Conservation (phyloP, 2,113 vertebrate species). For the Aptenodytes patagonicus region DNA sequence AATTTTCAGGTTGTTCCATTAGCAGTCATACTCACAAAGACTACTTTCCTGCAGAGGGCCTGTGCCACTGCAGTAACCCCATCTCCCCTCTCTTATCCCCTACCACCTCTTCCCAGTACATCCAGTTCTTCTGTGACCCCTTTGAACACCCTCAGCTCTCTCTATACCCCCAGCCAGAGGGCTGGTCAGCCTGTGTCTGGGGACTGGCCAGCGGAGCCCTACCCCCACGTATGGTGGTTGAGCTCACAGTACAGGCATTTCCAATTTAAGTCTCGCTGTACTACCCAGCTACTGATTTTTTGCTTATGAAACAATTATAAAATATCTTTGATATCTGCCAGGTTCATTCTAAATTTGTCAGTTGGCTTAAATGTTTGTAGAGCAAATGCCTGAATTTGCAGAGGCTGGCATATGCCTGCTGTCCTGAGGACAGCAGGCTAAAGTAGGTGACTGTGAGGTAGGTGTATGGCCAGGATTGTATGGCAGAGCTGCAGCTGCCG, state of each 20-base stretch:
- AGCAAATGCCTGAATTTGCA: neutral
- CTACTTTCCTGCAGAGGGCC: neutral
- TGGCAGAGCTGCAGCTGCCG: neutral
- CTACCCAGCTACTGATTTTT: neutral
- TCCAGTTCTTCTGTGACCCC: neutral
- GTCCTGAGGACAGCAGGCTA: neutral
- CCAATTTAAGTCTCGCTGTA: neutral
- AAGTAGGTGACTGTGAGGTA: neutral
- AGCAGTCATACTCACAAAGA: neutral
- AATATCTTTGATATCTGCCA: neutral
- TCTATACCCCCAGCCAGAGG: neutral
- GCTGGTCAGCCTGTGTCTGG: neutral
- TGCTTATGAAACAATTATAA: neutral
- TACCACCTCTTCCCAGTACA: neutral
- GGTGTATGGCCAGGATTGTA: neutral
- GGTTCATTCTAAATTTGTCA: neutral
- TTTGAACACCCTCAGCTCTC: neutral
- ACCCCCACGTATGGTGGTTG: rapidly evolving
- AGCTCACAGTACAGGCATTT: neutral
- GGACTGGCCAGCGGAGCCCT: rapidly evolving
- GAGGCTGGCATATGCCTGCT: neutral
- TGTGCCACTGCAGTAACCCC: neutral
- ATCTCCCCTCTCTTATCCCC: neutral
- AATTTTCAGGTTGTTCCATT: neutral
- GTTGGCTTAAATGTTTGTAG: neutral